phyloP scores from a whole-genome alignment of 2,888 invertebrate genomes.

The Calliscelio sp. region DNA sequence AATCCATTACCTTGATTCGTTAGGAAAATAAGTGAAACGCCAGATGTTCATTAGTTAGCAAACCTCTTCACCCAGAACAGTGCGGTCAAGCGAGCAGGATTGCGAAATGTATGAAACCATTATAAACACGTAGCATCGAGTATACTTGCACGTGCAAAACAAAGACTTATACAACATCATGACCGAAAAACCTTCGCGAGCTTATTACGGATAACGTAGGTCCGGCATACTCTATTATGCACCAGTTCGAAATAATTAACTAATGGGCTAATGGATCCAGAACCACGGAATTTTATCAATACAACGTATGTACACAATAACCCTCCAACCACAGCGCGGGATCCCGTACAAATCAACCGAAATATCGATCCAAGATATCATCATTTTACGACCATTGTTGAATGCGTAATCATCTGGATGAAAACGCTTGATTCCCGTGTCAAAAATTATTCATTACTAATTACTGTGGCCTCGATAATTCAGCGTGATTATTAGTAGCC shows the following conservation, averaged over 20 bases:
- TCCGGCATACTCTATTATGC: conserved; percentile 80
- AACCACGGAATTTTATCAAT: conserved; percentile 70
- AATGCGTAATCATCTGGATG: conserved; percentile 19
- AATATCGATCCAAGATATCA: conserved; percentile 59
- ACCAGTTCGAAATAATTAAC: conserved; percentile 83
- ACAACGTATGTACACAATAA: conserved; percentile 52
- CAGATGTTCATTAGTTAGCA: conserved; percentile 84
- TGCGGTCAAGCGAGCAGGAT: conserved; percentile 72
- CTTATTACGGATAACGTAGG: conserved; percentile 77
- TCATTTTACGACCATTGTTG: conserved; percentile 45
- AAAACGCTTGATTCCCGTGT: conserved; percentile 6
- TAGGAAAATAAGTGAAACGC: conserved; percentile 80
- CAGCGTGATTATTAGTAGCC: neutral
- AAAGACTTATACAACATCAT: conserved; percentile 65
- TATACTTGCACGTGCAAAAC: conserved; percentile 64
- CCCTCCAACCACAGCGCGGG: conserved; percentile 29
- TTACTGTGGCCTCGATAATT: no score
- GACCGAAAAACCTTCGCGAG: conserved; percentile 68
- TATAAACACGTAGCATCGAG: conserved; percentile 62
- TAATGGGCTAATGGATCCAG: conserved; percentile 83
- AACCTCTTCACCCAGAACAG: conserved; percentile 74
- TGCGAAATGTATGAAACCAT: conserved; percentile 71
- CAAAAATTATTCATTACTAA: conserved; percentile 15
- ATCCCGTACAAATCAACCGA: conserved; percentile 44
- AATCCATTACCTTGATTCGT: conserved; percentile 77